phyloP scores from a whole-genome alignment of 2,888 invertebrate species.

The Erannis defoliaria region DNA sequence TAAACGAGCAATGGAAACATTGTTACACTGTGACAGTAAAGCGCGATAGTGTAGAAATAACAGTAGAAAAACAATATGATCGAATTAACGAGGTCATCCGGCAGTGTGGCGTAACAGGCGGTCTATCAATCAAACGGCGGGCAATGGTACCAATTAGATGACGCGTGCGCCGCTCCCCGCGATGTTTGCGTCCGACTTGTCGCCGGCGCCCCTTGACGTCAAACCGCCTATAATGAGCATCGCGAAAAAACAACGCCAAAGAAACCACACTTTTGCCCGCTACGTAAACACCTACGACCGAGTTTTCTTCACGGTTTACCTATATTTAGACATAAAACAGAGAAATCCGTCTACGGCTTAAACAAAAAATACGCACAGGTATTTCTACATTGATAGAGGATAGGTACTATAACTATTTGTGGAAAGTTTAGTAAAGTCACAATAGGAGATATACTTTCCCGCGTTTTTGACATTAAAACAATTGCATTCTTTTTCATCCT shows the following conservation, averaged over 20 bases:
- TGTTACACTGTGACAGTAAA: neutral
- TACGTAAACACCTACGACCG: slow-evolving; percentile 27
- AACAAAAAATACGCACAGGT: too few species aligned
- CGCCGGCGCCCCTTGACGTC: slow-evolving; percentile 66
- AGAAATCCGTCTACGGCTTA: too few species aligned
- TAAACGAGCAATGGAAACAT: slow-evolving; percentile 14
- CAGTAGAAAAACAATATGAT: slow-evolving; percentile 60
- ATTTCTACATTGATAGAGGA: too few species aligned
- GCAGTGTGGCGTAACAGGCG: slow-evolving; percentile 75
- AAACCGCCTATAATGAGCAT: slow-evolving; percentile 60
- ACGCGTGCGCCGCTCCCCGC: slow-evolving; percentile 75
- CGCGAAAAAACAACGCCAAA: slow-evolving; percentile 56
- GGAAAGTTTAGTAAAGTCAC: too few species aligned
- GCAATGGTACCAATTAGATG: slow-evolving; percentile 60
- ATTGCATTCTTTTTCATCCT: too few species aligned
- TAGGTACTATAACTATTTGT: too few species aligned
- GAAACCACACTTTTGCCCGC: slow-evolving; percentile 47
- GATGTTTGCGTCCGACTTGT: slow-evolving; percentile 55
- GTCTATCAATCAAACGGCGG: slow-evolving; percentile 78
- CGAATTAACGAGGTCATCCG: slow-evolving; percentile 73
- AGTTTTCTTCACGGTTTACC: slow-evolving; percentile 13
- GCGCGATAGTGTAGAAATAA: slow-evolving; percentile 45
- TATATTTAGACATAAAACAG: neutral
- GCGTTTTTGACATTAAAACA: too few species aligned
- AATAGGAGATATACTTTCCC: too few species aligned